Conservation (phyloP, 2,797 vertebrate genomes). For the Schizopygopsis malacanthus region DNA sequence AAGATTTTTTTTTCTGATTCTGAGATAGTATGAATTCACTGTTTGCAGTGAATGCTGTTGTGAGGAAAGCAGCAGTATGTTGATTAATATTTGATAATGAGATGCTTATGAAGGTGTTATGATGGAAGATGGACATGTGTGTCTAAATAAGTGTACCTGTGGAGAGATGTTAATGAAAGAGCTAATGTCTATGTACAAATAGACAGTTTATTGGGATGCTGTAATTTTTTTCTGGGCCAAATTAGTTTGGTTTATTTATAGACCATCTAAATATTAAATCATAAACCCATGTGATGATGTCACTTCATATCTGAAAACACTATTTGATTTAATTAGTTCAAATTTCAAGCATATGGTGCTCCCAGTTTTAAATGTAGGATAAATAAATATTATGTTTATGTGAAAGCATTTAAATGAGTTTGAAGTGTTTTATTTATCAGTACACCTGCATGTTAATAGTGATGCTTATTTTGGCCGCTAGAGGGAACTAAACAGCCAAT, state of each 20-base stretch:
- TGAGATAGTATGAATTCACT: constrained; percentile 29
- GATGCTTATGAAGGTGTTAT: background rate
- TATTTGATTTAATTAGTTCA: background rate
- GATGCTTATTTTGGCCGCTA: constrained; percentile 15
- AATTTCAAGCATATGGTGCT: background rate
- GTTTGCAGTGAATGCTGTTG: constrained; percentile 26
- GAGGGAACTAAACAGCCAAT: background rate
- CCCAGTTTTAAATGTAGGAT: constrained; percentile 4
- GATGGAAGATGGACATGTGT: background rate
- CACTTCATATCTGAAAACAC: background rate
- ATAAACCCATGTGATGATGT: background rate
- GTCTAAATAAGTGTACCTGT: background rate
- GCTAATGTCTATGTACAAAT: constrained; percentile 1
- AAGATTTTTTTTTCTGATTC: constrained; percentile 39
- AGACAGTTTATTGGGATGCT: constrained; percentile 4
- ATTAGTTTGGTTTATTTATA: constrained; percentile 25
- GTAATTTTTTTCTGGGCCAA: constrained; percentile 29
- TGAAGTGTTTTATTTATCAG: background rate
- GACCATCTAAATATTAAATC: background rate
- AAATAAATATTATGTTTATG: constrained; percentile 7
- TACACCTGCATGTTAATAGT: no score
- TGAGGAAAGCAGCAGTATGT: constrained; percentile 50
- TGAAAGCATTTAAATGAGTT: background rate
- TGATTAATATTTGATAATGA: constrained; percentile 17
- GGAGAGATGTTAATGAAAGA: background rate